Base-by-base conservation (phyloP, 2,113 vertebrate genomes). In the Odocoileus virginianus region DNA sequence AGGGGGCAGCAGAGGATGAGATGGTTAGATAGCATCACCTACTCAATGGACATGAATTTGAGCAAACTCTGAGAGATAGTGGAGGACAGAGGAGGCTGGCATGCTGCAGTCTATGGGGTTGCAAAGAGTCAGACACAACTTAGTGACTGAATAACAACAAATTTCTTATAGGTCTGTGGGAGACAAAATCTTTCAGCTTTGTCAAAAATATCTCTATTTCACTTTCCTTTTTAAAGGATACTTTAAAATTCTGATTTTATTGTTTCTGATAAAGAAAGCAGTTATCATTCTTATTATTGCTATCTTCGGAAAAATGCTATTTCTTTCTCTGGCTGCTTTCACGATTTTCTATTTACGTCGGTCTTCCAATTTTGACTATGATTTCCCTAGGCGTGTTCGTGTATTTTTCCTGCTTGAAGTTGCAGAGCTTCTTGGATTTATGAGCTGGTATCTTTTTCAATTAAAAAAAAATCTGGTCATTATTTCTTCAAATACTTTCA, bases 191-290 rank as follows among this genome's bases (percentile, higher is more conserved):
- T 93, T 90, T 87, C 6, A 67, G 33, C n/a, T 67, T 85, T 45
- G 14, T 85, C 30, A 58, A 91, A 88, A 95, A 54, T 74, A 9
- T 45, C 45, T 61, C 27, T 76, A 55, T 76, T 91, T 52, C 11
- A 19, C 25, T 36, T 96, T 60, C 14, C 21, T 88, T 87, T 84
- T 79, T 43, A 57, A 58, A 85, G 54, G n/a, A 85, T 85, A 84
- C 14, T 54, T 83, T 83, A 36, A 54, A 83, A 71, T 57, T 78
- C 16, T 92, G 8, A 25, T 11, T 90, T 97, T 33, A 94, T 67
- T 96, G 15, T 78, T 88, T 91, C 7, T 84, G 50, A 50, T 84
- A 91, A 97, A 97, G 61, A 92, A 89, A 76, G 11, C 16, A 50
- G 15, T 19, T 55, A 55, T 76, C 11, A 43, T 84, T 76, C 43